Conservation (phyloP, 2,113 vertebrate genomes). For the Phaetusa simplex region DNA sequence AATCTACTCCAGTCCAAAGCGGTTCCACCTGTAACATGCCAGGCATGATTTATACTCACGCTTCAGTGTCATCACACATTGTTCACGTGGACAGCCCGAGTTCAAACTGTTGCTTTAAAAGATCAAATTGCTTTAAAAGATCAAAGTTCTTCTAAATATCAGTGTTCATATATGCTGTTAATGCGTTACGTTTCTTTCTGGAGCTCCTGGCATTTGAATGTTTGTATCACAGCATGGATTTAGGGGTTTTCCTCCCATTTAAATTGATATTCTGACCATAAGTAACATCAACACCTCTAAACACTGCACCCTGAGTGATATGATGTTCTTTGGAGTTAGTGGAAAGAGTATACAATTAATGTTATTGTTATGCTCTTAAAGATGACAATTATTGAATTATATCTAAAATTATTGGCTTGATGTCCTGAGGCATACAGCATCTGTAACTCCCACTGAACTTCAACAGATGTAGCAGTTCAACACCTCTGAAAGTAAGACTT, state of each 20-base stretch:
- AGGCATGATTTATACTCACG: not conserved
- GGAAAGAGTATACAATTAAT: not conserved
- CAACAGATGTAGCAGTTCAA: not conserved
- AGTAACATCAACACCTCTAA: not conserved
- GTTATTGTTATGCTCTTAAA: not conserved
- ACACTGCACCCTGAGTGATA: no score
- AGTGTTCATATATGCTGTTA: not conserved
- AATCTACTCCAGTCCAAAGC: not conserved
- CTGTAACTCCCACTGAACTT: not conserved
- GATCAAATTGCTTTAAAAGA: not conserved
- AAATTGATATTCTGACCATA: not conserved
- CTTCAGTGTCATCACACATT: not conserved
- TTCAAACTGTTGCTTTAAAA: not conserved
- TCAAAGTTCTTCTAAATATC: not conserved
- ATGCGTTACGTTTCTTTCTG: not conserved
- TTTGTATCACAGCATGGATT: not conserved
- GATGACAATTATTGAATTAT: not conserved
- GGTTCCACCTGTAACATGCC: not conserved
- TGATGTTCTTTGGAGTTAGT: not conserved
- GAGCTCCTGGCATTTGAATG: not conserved
- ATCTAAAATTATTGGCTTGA: not conserved
- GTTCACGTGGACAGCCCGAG: not conserved
- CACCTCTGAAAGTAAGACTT: not conserved
- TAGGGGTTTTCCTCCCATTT: not conserved
- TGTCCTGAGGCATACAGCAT: not conserved